phyloP scores from a whole-genome alignment of 2,113 vertebrate species.

The Bungarus multicinctus region DNA sequence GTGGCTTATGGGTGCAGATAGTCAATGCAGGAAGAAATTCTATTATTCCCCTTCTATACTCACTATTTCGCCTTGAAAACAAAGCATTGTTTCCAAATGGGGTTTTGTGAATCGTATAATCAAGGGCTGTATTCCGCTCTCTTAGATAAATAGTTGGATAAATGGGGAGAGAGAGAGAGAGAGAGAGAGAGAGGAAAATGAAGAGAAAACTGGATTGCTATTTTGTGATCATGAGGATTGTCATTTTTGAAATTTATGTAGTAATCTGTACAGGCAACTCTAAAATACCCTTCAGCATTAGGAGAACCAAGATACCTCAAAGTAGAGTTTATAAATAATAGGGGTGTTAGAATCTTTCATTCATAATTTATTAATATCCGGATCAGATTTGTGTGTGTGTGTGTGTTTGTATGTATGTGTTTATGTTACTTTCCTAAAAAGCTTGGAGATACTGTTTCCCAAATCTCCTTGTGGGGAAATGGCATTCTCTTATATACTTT shows the following conservation, averaged over 20 bases:
- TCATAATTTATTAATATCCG: neutral
- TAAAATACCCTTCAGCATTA: neutral
- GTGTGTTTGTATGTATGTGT: neutral
- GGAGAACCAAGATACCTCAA: neutral
- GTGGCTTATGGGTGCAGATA: constrained; percentile 31
- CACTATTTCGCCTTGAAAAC: neutral
- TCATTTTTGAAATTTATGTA: neutral
- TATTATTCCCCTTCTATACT: neutral
- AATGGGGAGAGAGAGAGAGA: neutral
- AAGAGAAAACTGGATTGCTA: neutral
- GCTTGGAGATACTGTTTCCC: neutral
- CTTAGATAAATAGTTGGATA: neutral
- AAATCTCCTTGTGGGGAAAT: neutral
- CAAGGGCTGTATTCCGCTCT: neutral
- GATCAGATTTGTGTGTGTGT: neutral
- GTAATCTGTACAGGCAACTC: neutral
- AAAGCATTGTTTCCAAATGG: neutral
- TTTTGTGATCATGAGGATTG: neutral
- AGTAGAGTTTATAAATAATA: neutral
- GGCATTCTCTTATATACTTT: neutral
- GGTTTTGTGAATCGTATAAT: neutral
- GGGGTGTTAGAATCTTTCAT: neutral
- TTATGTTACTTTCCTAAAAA: neutral
- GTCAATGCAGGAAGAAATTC: neutral
- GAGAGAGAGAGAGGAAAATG: neutral